Evolutionary conservation across 2,888 invertebrate species (phyloP).

Genomic region (Drosophila lacicola): DNA sequence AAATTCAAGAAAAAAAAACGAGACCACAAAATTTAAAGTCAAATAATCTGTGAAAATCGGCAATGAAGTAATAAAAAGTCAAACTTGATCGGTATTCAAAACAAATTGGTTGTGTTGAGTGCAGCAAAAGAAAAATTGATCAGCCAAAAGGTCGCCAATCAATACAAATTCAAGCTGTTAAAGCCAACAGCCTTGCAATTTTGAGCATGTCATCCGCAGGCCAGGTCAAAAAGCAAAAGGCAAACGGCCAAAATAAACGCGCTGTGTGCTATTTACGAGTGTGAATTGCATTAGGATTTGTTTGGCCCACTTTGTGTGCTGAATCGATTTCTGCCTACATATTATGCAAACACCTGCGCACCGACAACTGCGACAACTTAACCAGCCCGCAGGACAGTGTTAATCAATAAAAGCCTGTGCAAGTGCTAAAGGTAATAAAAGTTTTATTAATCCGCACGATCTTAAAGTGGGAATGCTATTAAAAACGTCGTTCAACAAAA

Average conservation of each 20-base stretch:
- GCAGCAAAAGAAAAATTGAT: slow-evolving; percentile 7
- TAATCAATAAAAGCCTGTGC: slow-evolving; percentile 18
- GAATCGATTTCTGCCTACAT: slow-evolving; percentile 67
- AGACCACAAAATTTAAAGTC: slow-evolving; percentile 22
- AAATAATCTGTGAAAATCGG: slow-evolving; percentile 11
- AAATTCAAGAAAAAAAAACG: slow-evolving; percentile 26
- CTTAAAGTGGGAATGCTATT: slow-evolving; percentile 11
- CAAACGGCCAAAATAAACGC: slow-evolving; percentile 28
- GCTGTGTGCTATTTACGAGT: slow-evolving; percentile 14
- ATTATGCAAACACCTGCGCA: slow-evolving; percentile 73
- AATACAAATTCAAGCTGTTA: slow-evolving; percentile 45
- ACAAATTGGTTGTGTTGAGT: slow-evolving; percentile 9
- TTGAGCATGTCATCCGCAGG: slow-evolving; percentile 17
- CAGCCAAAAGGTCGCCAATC: slow-evolving; percentile 30
- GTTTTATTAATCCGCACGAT: slow-evolving; percentile 16
- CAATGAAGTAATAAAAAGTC: slow-evolving; percentile 18
- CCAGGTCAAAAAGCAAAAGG: slow-evolving; percentile 14
- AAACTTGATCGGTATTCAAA: not conserved
- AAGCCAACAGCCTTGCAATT: slow-evolving; percentile 36
- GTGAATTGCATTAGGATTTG: slow-evolving; percentile 48
- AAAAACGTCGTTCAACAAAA: slow-evolving; percentile 7
- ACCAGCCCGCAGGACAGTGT: slow-evolving; percentile 34
- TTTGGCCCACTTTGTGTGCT: slow-evolving; percentile 50
- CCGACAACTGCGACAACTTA: slow-evolving; percentile 30
- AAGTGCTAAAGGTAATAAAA: slow-evolving; percentile 44